Evolutionary conservation across 2,113 vertebrate species (phyloP).

Genomic region (Microcebus jonahi): DNA sequence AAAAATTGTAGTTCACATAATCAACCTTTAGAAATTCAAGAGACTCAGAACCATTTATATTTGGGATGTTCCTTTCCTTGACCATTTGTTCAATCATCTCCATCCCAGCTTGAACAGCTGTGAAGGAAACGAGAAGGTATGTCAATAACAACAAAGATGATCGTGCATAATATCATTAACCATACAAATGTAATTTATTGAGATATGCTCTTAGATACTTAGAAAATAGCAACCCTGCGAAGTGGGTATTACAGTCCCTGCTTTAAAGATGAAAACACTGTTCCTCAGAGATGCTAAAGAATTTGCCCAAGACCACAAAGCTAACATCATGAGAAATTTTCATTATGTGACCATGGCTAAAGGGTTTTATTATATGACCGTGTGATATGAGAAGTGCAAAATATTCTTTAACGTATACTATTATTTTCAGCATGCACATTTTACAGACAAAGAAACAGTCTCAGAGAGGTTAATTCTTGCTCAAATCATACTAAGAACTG

Average conservation of each 20-base stretch:
- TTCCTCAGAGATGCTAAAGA: background rate
- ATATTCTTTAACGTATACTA: background rate
- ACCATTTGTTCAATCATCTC: slow-evolving; percentile 58
- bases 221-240: background rate
- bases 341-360: background rate
- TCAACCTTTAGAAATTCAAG: slow-evolving; percentile 75
- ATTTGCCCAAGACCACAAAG: background rate
- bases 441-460: background rate
- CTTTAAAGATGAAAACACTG: background rate
- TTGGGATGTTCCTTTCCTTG: slow-evolving; percentile 62
- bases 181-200: background rate
- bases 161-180: background rate
- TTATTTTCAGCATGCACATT: background rate
- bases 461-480: background rate
- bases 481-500: background rate
- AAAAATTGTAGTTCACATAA: slow-evolving; percentile 79
- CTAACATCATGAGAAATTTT: background rate
- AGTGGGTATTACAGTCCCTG: background rate
- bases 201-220: background rate
- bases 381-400: background rate
- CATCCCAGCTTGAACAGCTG: slow-evolving; percentile 69
- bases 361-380: background rate
- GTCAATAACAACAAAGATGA: background rate
- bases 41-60: slow-evolving; percentile 70
- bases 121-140: background rate